Conservation (phyloP, 2,888 invertebrate genomes). For the Malachius bipustulatus region DNA sequence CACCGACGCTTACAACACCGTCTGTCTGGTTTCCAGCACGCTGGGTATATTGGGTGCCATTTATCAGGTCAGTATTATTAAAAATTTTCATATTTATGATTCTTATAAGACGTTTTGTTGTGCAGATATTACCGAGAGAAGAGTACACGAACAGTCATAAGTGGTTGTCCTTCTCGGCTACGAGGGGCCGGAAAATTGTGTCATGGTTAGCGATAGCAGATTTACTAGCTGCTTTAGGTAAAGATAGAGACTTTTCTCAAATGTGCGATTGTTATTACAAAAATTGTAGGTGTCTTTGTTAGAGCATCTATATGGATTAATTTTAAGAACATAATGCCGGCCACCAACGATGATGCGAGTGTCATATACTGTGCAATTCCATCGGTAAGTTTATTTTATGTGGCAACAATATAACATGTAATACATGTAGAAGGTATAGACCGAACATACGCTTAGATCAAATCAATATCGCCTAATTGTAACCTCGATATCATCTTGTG, state of each 20-base stretch:
- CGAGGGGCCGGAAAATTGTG: slow-evolving; percentile 57
- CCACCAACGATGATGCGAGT: slow-evolving; percentile 51
- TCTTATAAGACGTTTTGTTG: no score
- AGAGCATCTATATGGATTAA: slow-evolving; percentile 58
- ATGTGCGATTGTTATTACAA: slow-evolving; percentile 10
- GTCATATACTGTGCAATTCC: slow-evolving; percentile 60
- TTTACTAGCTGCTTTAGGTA: slow-evolving; percentile 65
- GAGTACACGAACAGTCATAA: slow-evolving; percentile 41
- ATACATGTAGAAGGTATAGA: not conserved
- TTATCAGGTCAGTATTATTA: slow-evolving; percentile 52
- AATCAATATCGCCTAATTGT: no score
- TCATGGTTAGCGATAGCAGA: slow-evolving; percentile 71
- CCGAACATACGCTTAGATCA: no score
- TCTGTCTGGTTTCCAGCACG: slow-evolving; percentile 60
- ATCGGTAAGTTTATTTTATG: slow-evolving; percentile 45
- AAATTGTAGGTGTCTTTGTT: slow-evolving; percentile 50
- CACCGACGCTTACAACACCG: slow-evolving; percentile 58
- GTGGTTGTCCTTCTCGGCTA: slow-evolving; percentile 46
- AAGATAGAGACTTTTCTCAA: slow-evolving; percentile 18
- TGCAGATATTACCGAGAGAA: slow-evolving; percentile 53
- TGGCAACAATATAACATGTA: not conserved
- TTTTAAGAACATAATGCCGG: slow-evolving; percentile 54
- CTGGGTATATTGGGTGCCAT: slow-evolving; percentile 64
- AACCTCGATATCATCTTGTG: no score
- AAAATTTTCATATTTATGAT: not conserved